Evolutionary conservation across 2,113 vertebrate genomes (phyloP).

Genomic region (Tympanuchus pallidicinctus): DNA sequence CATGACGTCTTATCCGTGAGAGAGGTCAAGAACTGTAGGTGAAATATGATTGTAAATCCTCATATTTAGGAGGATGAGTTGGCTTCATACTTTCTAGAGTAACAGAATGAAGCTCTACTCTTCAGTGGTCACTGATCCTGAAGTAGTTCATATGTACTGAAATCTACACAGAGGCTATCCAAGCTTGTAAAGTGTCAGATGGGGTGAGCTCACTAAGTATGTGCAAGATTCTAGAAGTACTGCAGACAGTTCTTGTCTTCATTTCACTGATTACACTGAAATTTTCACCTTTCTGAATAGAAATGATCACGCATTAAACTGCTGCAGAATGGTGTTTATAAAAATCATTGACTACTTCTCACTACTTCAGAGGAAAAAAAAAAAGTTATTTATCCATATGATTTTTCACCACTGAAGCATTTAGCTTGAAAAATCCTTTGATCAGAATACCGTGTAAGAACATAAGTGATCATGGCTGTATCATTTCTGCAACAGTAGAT

Average conservation of each 20-base stretch:
- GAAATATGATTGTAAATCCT: not conserved
- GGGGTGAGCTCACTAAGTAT: not conserved
- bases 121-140: slow-evolving; percentile 5
- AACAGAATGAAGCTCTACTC: not conserved
- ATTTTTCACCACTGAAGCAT: not conserved
- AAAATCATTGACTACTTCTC: not conserved
- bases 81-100: not conserved
- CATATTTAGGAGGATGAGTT: not conserved
- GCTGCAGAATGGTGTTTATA: slow-evolving; percentile 7
- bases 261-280: slow-evolving; percentile 11
- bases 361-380: not conserved
- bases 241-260: slow-evolving; percentile 29
- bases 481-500: not conserved
- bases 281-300: not conserved
- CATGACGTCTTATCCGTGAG: not conserved
- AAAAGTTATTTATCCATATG: not conserved
- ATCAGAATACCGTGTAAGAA: slow-evolving; percentile 35
- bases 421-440: not conserved
- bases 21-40: not conserved
- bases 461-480: not conserved
- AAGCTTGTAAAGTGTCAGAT: slow-evolving; percentile 38
- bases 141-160: slow-evolving; percentile 35
- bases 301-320: slow-evolving; percentile 9
- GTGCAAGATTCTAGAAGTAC: slow-evolving; percentile 37
- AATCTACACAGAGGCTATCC: slow-evolving; percentile 25